Conservation (phyloP, 2,888 invertebrate species). For the Dexiosoma caninum region DNA sequence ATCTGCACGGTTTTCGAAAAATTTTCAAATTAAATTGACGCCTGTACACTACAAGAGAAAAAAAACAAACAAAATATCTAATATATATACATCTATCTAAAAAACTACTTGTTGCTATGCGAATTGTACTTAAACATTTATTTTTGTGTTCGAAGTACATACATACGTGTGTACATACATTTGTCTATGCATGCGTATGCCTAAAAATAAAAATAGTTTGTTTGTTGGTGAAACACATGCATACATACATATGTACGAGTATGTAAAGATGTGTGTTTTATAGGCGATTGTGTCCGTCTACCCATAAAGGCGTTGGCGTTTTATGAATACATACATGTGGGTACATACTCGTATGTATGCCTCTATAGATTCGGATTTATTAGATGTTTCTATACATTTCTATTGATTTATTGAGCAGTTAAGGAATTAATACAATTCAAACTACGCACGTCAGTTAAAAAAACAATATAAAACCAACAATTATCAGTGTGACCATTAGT, state of each 20-base stretch:
- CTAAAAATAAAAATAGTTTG: slow-evolving; percentile 32
- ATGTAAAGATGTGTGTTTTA: background rate
- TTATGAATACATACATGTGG: background rate
- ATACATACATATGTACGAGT: background rate
- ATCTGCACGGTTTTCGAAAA: slow-evolving; percentile 34
- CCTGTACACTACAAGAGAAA: background rate
- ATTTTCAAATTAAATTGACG: slow-evolving; percentile 20
- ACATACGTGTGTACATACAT: background rate
- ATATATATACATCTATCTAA: slow-evolving; percentile 2
- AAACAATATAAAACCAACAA: background rate
- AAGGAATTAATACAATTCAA: background rate
- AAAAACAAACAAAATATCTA: background rate
- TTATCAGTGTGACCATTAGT: too few species aligned
- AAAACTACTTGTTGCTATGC: slow-evolving; percentile 60
- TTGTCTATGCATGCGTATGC: slow-evolving; percentile 25
- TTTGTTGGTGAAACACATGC: background rate
- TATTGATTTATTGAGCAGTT: slow-evolving; percentile 51
- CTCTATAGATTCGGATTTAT: background rate
- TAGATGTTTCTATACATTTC: slow-evolving; percentile 33
- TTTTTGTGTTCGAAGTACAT: background rate
- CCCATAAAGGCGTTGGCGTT: background rate
- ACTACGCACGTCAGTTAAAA: background rate
- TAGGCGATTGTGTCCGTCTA: background rate
- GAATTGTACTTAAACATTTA: slow-evolving; percentile 4
- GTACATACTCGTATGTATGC: background rate